A percentile compares a stretch with the other conserved stretches of the same genome.
Evolutionary conservation across 1,140 invertebrate genomes (phyloP).

Genomic region (Drosophila ercepeae): DNA sequence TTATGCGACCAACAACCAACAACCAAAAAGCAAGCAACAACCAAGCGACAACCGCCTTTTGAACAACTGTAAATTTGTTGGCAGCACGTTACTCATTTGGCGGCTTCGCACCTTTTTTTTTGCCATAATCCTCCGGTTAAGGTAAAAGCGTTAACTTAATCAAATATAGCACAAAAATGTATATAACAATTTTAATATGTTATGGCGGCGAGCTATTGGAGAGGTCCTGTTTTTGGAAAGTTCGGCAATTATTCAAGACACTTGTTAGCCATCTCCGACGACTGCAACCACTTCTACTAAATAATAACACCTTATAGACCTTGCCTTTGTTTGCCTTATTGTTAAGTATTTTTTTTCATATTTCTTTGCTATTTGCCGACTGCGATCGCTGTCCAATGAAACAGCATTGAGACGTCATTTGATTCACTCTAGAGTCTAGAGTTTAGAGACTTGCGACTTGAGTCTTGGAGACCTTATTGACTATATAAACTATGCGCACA

Average conservation of each 20-base stretch:
- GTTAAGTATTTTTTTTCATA: constrained; percentile 34
- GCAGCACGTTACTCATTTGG: constrained; percentile 73
- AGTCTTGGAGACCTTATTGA: constrained; percentile 49
- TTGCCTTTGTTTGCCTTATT: constrained; percentile 31
- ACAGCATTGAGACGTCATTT: constrained; percentile 70
- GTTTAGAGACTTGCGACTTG: constrained; percentile 15
- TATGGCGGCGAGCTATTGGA: too few species aligned
- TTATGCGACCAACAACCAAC: constrained; percentile 60
- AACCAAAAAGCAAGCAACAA: constrained; percentile 13
- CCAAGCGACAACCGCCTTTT: constrained; percentile 33
- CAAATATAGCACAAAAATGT: constrained; percentile 24
- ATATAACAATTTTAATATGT: constrained; percentile 34
- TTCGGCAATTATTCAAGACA: background rate
- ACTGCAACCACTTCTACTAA: background rate
- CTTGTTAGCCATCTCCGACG: background rate
- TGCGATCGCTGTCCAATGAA: constrained; percentile 28
- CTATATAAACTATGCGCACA: constrained; percentile 50
- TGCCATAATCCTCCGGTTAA: constrained; percentile 49
- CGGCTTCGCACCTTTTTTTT: constrained; percentile 70
- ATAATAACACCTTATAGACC: constrained; percentile 10
- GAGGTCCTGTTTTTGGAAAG: background rate
- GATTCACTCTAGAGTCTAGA: constrained; percentile 41
- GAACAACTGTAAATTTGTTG: constrained; percentile 75
- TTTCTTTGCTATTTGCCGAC: constrained; percentile 19
- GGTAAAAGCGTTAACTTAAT: constrained; percentile 51